Evolutionary conservation across 2,113 vertebrate species (phyloP).

Genomic region (Saccopteryx leptura): DNA sequence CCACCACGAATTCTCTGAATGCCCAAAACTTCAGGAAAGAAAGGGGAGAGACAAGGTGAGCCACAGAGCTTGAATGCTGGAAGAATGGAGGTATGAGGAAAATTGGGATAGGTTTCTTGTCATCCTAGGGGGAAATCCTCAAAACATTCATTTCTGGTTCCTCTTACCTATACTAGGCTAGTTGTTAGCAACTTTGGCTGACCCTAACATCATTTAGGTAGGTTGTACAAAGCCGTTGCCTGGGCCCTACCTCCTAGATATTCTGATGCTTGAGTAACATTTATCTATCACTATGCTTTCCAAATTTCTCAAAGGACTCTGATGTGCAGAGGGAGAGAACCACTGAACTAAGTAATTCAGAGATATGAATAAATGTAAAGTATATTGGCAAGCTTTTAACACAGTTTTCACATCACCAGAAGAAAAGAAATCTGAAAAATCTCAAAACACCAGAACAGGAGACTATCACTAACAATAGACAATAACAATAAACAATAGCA

Average conservation of each 20-base stretch:
- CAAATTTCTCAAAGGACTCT: background rate
- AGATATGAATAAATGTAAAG: background rate
- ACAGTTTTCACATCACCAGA: background rate
- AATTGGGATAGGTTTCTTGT: background rate
- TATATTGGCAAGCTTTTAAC: background rate
- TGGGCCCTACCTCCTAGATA: background rate
- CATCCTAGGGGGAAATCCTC: no score
- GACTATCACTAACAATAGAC: background rate
- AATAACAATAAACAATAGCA: background rate
- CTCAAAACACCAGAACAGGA: background rate
- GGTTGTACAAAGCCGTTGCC: background rate
- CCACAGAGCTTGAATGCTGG: background rate
- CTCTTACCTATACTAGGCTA: background rate
- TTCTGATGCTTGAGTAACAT: background rate
- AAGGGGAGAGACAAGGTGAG: background rate
- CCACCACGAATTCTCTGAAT: background rate
- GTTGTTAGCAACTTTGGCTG: background rate
- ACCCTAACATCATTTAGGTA: background rate
- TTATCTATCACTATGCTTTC: background rate
- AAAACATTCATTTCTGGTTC: background rate
- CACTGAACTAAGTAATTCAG: background rate
- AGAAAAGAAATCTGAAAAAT: conserved; percentile 10
- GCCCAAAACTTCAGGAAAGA: background rate
- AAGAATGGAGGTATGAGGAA: background rate
- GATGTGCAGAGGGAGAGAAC: background rate